Base-by-base conservation (phyloP, 1,140 invertebrate genomes). In the Achroia grisella region DNA sequence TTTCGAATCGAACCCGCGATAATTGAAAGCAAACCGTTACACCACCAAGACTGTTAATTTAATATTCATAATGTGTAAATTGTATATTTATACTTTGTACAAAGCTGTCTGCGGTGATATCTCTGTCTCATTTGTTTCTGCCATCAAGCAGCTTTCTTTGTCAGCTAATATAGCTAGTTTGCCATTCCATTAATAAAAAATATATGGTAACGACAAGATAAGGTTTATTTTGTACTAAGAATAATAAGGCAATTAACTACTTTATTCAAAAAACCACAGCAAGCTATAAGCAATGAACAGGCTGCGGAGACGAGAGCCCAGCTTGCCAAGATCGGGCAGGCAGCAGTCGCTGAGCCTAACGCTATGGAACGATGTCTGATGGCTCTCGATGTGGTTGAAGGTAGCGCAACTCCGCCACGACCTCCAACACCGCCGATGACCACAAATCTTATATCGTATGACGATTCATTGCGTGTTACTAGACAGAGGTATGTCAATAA, bases 321-420 rank as follows among this genome's bases (percentile, higher is more conserved):
- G 39, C 37, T 81, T 10, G 65, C 66, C 0, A 72, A 73, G 56
- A 80, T 80, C 13, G 85, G 84, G 0, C 63, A 72, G 37, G 65
- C 71, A 14, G 74, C 82, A 8, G 77, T 86, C 9, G 70, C 70
- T 1, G 77, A 77, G 10, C 67, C 83, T 15, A 80, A 65, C 33
- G 78, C 82, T 5, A 81, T 88, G 78, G 78, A 88, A 55, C 67
- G 77, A 23, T 88, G 87, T 37, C 60, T 87, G 2, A 40, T 70
- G n/a, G 67, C 71, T 9, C 63, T 87, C 1, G 60, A 84, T 46
- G 77, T 82, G 55, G 67, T 73, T n/a, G 77, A 84, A 37, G 80
- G 76, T 34, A 71, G 64, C 33, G 65, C 69, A 1, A 23, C 61
- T 0, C 80, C 77, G 5, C 62, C 68, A 4, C 61, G 67, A 0